Evolutionary conservation across 2,113 vertebrate genomes (phyloP).

Genomic region (Oryzias javanicus): DNA sequence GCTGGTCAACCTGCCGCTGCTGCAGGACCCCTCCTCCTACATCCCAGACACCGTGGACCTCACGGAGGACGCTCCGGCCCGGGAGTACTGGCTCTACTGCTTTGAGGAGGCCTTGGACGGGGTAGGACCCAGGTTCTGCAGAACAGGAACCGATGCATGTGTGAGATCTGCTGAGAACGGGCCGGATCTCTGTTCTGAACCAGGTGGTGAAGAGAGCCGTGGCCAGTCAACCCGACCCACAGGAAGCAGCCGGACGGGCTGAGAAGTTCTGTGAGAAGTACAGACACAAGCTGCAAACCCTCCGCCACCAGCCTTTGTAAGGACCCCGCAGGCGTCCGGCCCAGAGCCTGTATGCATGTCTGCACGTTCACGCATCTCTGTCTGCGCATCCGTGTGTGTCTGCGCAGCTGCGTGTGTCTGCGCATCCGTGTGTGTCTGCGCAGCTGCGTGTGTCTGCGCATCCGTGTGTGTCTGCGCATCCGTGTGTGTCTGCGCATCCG

Average conservation of each 20-base stretch:
- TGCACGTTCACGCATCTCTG: background rate
- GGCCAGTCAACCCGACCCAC: slow-evolving; percentile 88
- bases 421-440: too few relatives aligned
- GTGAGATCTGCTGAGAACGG: background rate
- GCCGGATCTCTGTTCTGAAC: background rate
- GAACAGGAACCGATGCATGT: too few relatives aligned
- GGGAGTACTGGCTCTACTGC: slow-evolving; percentile 96
- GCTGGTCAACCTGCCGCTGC: slow-evolving; percentile 90
- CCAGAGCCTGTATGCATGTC: background rate
- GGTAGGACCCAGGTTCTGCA: slow-evolving; percentile 67
- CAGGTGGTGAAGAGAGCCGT: slow-evolving; percentile 95
- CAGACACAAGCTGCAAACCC: slow-evolving; percentile 90
- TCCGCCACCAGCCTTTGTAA: slow-evolving; percentile 95
- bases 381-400: too few relatives aligned
- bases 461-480: too few relatives aligned
- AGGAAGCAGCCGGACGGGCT: slow-evolving; percentile 81
- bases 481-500: too few relatives aligned
- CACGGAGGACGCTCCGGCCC: slow-evolving; percentile 87
- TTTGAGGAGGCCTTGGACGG: slow-evolving; percentile 96
- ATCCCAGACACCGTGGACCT: slow-evolving; percentile 95
- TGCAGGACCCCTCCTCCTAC: slow-evolving; percentile 91
- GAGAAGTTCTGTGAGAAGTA: slow-evolving; percentile 97
- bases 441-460: too few relatives aligned
- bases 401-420: too few relatives aligned
- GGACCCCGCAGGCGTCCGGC: slow-evolving; percentile 34